Base-by-base conservation (phyloP, 2,797 vertebrate genomes). In the Spinus pinus region DNA sequence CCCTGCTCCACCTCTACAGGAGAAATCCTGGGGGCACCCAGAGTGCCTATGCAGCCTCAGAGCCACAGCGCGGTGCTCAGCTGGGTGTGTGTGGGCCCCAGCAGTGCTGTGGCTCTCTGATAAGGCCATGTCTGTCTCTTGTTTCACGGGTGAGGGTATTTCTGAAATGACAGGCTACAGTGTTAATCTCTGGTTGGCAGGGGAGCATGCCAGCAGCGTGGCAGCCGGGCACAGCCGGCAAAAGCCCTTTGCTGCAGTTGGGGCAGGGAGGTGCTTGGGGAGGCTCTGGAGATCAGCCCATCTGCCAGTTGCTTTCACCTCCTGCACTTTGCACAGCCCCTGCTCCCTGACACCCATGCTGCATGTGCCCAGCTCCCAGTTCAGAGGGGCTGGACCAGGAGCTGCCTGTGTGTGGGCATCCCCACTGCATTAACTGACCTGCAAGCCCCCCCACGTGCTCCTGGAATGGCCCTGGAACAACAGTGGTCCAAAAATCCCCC, bases 121-220 rank as follows among this genome's bases (percentile, higher is more conserved):
- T 82, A 94, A 95, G 79, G 71, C 84, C 42, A 3, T 3, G 12
- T 31, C 83, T 92, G 88, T 70, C 90, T 94, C 71, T 44, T 49
- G 62, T 79, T 94, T 79, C 2, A 0, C 0, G 10, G 80, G 49
- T 28, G 44, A 91, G 77, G 66, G 31, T 86, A 81, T 83, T 94
- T 94, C 74, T 72, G 77, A 94, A 84, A 91, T 31, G 58, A 86
- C 83, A 90, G 90, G 71, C 80, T 86, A 73, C 85, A 30, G 47
- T 33, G 70, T 47, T 86, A 95, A 90, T 75, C 87, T 94, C 50
- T 28, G 54, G 60, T 7, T 90, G 88, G 90, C 70, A 58, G 87
- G 53, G 4, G 0, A 93, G 33, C 17, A 4, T 12, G 37, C 44
- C 60, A 72, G 78, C 74, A 79, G 74, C 1, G 1, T 13, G 2